Conservation (phyloP, 2,888 invertebrate genomes). For the Nymphalis polychloros region DNA sequence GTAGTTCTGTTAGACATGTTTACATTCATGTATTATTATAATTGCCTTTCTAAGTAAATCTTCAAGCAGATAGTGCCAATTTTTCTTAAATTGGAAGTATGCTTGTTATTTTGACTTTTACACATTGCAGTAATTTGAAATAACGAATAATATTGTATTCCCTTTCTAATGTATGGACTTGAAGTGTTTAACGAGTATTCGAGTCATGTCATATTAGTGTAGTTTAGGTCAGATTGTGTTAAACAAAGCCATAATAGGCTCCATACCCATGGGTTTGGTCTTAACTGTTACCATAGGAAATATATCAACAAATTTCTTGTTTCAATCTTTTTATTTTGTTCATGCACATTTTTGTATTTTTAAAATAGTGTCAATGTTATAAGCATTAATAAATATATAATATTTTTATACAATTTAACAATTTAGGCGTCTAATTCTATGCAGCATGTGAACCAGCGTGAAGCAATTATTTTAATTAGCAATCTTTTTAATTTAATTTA, state of each 20-base stretch:
- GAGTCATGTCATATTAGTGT: no score
- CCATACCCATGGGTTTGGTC: no score
- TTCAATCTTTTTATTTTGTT: no score
- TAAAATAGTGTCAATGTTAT: not conserved
- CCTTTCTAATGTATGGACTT: no score
- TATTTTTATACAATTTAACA: not conserved
- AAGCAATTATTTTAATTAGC: conserved; percentile 31
- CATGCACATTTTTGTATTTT: not conserved
- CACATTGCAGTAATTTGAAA: no score
- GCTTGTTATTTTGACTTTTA: not conserved
- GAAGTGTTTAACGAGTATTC: no score
- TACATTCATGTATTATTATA: conserved; percentile 20
- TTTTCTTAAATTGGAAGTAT: not conserved
- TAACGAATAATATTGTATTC: no score
- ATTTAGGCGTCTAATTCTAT: conserved; percentile 4
- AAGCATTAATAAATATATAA: not conserved
- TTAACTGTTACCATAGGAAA: no score
- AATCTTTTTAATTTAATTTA: conserved; percentile 7
- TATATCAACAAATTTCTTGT: no score
- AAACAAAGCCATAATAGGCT: no score
- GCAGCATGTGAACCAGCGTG: conserved; percentile 27
- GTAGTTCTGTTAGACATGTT: conserved; percentile 8
- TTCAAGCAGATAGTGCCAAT: conserved; percentile 2
- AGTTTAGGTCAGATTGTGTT: no score
- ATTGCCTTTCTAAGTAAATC: conserved; percentile 22